Base-by-base conservation (phyloP, 2,888 invertebrate species). In the Ectropis crepuscularia region DNA sequence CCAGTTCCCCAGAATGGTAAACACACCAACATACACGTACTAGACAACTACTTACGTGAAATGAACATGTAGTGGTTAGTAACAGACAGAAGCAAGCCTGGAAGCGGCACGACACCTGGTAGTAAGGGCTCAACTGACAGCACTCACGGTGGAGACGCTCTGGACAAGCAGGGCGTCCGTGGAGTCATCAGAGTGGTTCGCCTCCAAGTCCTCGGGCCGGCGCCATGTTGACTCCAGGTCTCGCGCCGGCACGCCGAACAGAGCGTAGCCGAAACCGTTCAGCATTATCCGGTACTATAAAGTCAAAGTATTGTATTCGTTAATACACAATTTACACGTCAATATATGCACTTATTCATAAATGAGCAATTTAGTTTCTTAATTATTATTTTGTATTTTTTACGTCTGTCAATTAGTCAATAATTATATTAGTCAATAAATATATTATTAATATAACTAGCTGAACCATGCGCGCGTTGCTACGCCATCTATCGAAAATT, bases 251-350 rank as follows among this genome's bases (percentile, higher is more conserved):
- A 96, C 95, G 2, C 96, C 96, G 85, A 96, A 96, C 6, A 97
- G 79, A 7, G 95, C 95, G 83, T 96, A 96, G 50, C 96, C 96
- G 79, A 96, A 96, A 5, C 97, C 97, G 84, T 97, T 96, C 70
- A 97, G 93, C 86, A 98, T 94, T 76, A 98, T 96, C 70, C 97
- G 96, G 83, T 97, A 97, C 96, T 97, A 92, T 46, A 94, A 82
- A 28, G 16, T 8, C 38, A 57, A 49, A 16, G 48, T 47, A 59
- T 28, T 28, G 1, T 28, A 28, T 28, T 28, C 16, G 4, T 28
- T 2, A 2, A 28, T 28, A 28, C 16, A 28, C 16, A 28, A 28
- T 4, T 28, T 28, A 28, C 16, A 28, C 16, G 16, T 28, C 16
- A 28, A 28, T 28, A 2, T 1, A 4, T 28, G 16, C 16, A 28